Evolutionary conservation across 2,797 vertebrate genomes (phyloP), one percentile per base, ranked within the genome.

Genomic region (Stomatorhinus walkeri): DNA sequence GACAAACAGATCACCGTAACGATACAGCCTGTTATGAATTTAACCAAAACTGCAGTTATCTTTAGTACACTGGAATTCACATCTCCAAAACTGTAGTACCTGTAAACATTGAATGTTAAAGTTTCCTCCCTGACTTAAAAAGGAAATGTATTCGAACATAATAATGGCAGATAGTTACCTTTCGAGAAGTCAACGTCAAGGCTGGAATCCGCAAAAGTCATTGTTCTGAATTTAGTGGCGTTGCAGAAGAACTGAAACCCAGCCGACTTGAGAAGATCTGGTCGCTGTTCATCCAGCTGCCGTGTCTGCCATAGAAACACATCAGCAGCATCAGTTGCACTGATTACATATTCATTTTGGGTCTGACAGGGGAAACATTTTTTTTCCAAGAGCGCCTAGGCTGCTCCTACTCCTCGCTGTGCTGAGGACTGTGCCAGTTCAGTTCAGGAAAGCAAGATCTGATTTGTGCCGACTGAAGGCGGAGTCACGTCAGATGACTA

Each of bases 331-430:
- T 93, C 93, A 89, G 91, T 93, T 93, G n/a, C 93, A 93, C 92
- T 95, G 96, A 96, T 97, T 94, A 94, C 95, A 94, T 93, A 94
- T 93, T 94, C 91, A 95, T 94, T 22, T 91, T 9, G 16, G 28
- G 2, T n/a, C 76, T n/a, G 76, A 81, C 76, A 81, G 76, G 36
- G 19, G 76, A 81, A 79, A 43, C 72, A n/a, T 43, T 43, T 28
- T 68, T 61, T 72, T 79, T 3, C 28, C 28, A 79, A 43, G 40
- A 46, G 36, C 76, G 40, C 40, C 6, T 22, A n/a, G 7, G 36
- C 76, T 81, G 76, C 76, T 46, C 19, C 72, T 43, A 43, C 16
- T 40, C 40, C 76, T 8, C 76, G 68, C 68, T 83, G 79, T 83
- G 43, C 5, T 48, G 40, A 48, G 43, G 46, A 85, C 81, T 22